Evolutionary conservation across 2,113 vertebrate species (phyloP).

Genomic region (Chloropsis cyanopogon): DNA sequence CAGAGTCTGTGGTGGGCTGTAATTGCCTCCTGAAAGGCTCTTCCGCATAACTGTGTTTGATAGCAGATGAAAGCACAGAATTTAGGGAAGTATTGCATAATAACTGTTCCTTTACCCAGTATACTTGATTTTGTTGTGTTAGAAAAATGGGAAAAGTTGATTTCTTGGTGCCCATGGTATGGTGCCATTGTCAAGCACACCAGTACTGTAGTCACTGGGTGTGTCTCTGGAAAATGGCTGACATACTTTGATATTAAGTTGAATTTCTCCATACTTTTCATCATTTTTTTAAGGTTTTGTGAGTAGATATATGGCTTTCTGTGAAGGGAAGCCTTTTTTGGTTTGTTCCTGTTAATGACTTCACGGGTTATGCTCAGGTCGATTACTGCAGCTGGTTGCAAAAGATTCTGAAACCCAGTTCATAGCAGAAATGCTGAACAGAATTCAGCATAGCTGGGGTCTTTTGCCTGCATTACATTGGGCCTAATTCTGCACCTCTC

Average conservation of each 20-base stretch:
- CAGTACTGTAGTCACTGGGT: neutral
- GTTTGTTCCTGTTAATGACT: neutral
- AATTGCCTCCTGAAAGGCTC: neutral
- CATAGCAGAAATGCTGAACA: neutral
- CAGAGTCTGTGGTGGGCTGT: rapidly evolving
- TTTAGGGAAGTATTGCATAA: neutral
- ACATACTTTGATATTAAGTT: neutral
- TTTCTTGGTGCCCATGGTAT: rapidly evolving
- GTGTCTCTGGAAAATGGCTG: neutral
- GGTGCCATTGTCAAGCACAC: neutral
- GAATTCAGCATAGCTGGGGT: neutral
- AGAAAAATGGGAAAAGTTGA: neutral
- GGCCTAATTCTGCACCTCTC: neutral
- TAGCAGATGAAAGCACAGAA: neutral
- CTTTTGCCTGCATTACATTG: rapidly evolving
- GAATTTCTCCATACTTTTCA: neutral
- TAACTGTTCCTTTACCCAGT: neutral
- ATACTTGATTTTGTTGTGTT: neutral
- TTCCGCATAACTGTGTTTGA: neutral
- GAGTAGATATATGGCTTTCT: neutral
- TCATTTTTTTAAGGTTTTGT: neutral
- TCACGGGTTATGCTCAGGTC: neutral
- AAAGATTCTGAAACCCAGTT: neutral
- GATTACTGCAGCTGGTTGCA: neutral
- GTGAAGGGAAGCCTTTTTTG: neutral